Conservation (phyloP, 2,888 invertebrate species). For the Dione juno region DNA sequence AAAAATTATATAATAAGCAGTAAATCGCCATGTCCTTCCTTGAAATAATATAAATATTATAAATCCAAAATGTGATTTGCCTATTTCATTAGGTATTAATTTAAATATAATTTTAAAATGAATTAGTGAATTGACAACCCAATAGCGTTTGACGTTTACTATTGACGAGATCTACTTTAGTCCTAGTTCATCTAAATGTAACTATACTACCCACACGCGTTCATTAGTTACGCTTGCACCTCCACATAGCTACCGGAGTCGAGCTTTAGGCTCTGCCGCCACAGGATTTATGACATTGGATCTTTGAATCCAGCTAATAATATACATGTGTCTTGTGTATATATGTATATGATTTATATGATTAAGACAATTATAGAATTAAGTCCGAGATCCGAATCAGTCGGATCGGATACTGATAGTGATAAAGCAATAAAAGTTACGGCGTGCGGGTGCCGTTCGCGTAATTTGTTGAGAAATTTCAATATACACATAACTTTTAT, state of each 20-base stretch:
- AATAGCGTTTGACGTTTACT: slow-evolving; percentile 10
- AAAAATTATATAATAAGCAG: too few relatives aligned
- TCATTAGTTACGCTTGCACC: slow-evolving; percentile 44
- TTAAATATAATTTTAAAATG: background rate
- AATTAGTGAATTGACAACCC: background rate
- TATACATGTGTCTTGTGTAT: slow-evolving; percentile 30
- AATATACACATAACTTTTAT: background rate
- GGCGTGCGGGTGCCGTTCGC: slow-evolving; percentile 3
- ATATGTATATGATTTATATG: slow-evolving; percentile 36
- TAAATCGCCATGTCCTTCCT: too few relatives aligned
- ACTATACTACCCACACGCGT: slow-evolving; percentile 42
- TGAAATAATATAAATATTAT: background rate
- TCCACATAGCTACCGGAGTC: slow-evolving; percentile 45
- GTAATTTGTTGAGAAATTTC: slow-evolving; percentile 11
- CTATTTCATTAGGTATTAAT: background rate
- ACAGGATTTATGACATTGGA: slow-evolving; percentile 42
- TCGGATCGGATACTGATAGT: slow-evolving; percentile 21
- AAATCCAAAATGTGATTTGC: background rate
- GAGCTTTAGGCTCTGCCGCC: slow-evolving; percentile 37
- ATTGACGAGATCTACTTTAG: slow-evolving; percentile 17
- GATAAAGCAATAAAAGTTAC: slow-evolving; percentile 29
- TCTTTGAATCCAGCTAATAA: slow-evolving; percentile 33
- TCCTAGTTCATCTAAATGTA: slow-evolving; percentile 25
- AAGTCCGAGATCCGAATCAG: slow-evolving; percentile 25
- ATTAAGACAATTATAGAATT: slow-evolving; percentile 41